Percentiles rank a stretch among this genome's conserved stretches.
Evolutionary conservation across 2,113 vertebrate species (phyloP).

Genomic region (Montifringilla adamsi): DNA sequence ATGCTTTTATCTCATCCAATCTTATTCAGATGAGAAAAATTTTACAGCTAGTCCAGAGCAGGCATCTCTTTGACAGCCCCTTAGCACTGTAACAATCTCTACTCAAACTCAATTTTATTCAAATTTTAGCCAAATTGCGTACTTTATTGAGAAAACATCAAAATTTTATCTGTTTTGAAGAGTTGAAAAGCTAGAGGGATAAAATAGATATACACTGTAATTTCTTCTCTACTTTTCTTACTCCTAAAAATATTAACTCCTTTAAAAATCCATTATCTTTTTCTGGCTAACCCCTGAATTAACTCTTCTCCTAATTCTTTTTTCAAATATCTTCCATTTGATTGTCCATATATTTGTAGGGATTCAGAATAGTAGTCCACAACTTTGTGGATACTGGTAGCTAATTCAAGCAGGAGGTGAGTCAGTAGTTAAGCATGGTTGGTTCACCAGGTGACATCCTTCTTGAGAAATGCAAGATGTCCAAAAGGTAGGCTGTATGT

Average conservation of each 20-base stretch:
- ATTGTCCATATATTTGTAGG: neutral
- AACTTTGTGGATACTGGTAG: neutral
- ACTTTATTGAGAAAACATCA: neutral
- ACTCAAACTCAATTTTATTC: neutral
- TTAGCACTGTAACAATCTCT: neutral
- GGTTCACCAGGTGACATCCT: neutral
- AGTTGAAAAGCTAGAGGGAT: neutral
- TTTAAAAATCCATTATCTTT: neutral
- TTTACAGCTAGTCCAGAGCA: neutral
- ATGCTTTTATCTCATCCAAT: neutral
- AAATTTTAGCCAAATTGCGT: neutral
- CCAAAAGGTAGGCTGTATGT: neutral
- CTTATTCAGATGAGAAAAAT: neutral
- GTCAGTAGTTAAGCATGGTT: neutral
- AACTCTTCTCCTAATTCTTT: neutral
- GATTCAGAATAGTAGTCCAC: neutral
- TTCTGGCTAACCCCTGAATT: neutral
- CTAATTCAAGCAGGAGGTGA: neutral
- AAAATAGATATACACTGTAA: neutral
- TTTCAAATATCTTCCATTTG: neutral
- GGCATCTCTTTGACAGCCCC: neutral
- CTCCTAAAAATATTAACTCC: neutral
- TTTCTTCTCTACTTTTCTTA: neutral
- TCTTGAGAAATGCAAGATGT: neutral
- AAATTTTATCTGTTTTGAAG: neutral